A percentile compares a stretch with the other conserved stretches of the same genome.
Conservation (phyloP, 2,888 invertebrate genomes). For the Dexiosoma caninum region DNA sequence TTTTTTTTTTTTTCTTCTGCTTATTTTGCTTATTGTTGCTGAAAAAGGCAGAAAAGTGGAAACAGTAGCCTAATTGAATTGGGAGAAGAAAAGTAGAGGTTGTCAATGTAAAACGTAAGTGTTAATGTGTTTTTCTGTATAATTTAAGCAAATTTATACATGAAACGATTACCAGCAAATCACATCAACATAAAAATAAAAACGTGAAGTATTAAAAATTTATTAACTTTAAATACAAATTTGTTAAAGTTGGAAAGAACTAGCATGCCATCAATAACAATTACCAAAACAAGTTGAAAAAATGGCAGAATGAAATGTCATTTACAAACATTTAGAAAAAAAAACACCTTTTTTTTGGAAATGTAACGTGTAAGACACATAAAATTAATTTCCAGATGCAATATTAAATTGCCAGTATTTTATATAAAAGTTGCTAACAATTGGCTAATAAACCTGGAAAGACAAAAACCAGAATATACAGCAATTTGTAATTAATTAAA, state of each 20-base stretch:
- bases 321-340: background rate
- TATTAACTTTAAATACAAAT: constrained; percentile 36
- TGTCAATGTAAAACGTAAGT: constrained; percentile 50
- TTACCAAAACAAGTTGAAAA: background rate
- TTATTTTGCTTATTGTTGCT: constrained; percentile 17
- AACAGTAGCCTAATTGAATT: constrained; percentile 58
- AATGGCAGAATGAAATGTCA: background rate
- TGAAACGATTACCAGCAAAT: constrained; percentile 32
- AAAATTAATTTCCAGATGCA: no score
- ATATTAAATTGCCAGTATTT: no score
- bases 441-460: no score
- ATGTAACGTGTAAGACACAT: background rate
- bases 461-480: no score
- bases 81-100: constrained; percentile 50
- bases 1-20: background rate
- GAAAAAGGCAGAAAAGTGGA: constrained; percentile 26
- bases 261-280: constrained; percentile 36
- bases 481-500: no score
- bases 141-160: constrained; percentile 51
- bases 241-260: constrained; percentile 33
- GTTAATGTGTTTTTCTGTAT: constrained; percentile 32
- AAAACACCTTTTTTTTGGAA: no score
- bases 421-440: no score
- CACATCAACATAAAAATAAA: constrained; percentile 5
- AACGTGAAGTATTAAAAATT: constrained; percentile 53